Evolutionary conservation across 2,888 invertebrate species (phyloP).

Genomic region (Harpalus rufipes): DNA sequence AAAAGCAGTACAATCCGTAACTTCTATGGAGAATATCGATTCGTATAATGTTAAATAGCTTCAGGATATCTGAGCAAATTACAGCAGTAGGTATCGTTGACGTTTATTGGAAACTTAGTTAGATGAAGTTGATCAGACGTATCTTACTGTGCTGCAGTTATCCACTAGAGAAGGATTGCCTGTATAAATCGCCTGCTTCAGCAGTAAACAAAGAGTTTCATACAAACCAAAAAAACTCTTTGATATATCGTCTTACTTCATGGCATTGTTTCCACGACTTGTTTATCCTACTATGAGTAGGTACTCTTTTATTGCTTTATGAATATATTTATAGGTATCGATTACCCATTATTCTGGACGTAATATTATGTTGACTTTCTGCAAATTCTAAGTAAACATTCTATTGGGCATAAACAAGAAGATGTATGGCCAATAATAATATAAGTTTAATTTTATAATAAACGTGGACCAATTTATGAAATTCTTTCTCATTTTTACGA

Average conservation of each 20-base stretch:
- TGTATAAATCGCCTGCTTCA: slow-evolving; percentile 36
- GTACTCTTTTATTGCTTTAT: slow-evolving; percentile 31
- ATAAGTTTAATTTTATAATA: neutral
- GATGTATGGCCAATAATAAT: neutral
- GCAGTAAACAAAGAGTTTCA: slow-evolving; percentile 30
- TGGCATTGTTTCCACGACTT: slow-evolving; percentile 26
- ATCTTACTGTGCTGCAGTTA: slow-evolving; percentile 16
- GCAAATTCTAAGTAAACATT: neutral
- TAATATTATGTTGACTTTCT: neutral
- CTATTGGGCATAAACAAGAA: neutral
- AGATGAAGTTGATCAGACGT: slow-evolving; percentile 49
- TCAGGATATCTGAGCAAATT: slow-evolving; percentile 43
- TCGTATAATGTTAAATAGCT: slow-evolving; percentile 42
- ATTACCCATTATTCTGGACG: slow-evolving; percentile 2
- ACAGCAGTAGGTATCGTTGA: slow-evolving; percentile 44
- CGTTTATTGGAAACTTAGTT: slow-evolving; percentile 55
- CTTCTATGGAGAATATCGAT: neutral
- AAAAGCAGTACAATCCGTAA: neutral
- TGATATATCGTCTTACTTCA: slow-evolving; percentile 23
- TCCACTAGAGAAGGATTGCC: slow-evolving; percentile 23
- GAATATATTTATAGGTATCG: slow-evolving; percentile 40
- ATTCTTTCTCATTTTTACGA: neutral
- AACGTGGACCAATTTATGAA: neutral
- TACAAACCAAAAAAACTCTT: slow-evolving; percentile 5
- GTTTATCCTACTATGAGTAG: slow-evolving; percentile 12